These are phyloP conservation scores for Antrozous pallidus DNA, from an alignment of 2,797 vertebrate species.

Conservation along the genomic window DNA sequence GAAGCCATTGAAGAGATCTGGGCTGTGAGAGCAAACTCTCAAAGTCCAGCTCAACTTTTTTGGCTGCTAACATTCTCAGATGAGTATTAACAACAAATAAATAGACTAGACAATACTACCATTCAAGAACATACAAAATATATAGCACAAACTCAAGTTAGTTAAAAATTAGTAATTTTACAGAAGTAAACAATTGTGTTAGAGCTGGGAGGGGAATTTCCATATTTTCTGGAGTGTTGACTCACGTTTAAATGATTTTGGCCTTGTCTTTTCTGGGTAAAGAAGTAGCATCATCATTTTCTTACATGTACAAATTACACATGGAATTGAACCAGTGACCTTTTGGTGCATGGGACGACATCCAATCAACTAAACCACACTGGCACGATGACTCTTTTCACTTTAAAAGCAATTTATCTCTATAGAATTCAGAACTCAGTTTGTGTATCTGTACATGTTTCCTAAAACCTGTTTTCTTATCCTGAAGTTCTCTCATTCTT, in stretches of 20 bases:
- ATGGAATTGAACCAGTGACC: too few species aligned
- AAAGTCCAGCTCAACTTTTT: neutral
- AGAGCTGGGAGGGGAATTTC: neutral
- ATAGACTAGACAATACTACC: neutral
- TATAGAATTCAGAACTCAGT: neutral
- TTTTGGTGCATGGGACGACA: too few species aligned
- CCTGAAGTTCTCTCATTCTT: neutral
- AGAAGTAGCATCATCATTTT: neutral
- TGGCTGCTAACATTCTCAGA: neutral
- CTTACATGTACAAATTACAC: neutral
- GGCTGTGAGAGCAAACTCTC: neutral
- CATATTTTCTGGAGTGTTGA: neutral
- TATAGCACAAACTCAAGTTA: neutral
- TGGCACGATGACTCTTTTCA: neutral
- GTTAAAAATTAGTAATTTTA: neutral
- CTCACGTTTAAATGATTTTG: neutral
- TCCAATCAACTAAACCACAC: neutral
- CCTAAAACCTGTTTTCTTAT: neutral
- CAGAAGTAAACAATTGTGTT: neutral
- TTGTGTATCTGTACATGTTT: neutral
- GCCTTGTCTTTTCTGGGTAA: neutral
- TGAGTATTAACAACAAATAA: too few species aligned
- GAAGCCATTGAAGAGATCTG: constrained; percentile 3
- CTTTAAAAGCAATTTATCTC: neutral
- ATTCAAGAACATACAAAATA: neutral